These are phyloP conservation scores for Lutraria lutraria DNA, from an alignment of 2,888 invertebrate genomes.

Conservation along the genomic window DNA sequence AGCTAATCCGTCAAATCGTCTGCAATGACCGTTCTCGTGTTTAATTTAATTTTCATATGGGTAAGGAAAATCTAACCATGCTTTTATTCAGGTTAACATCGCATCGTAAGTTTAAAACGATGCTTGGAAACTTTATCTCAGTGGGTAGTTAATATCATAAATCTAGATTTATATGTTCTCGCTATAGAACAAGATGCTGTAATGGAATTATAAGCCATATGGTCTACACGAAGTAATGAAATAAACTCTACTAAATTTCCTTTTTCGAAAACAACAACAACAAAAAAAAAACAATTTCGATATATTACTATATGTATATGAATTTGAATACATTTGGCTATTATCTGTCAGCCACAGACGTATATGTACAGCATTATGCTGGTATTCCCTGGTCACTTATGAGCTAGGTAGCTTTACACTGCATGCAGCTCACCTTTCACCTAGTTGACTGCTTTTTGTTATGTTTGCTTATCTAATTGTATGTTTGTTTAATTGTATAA, in stretches of 20 bases:
- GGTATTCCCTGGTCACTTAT: background rate
- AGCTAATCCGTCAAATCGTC: background rate
- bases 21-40: background rate
- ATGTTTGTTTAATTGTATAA: slow-evolving; percentile 27
- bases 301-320: too few species aligned
- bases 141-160: background rate
- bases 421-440: background rate
- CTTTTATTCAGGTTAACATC: background rate
- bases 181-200: background rate
- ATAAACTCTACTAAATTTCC: background rate
- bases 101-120: background rate
- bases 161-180: background rate
- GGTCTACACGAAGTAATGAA: background rate
- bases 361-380: too few species aligned
- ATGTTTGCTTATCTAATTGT: slow-evolving; percentile 2
- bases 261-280: too few species aligned
- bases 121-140: background rate
- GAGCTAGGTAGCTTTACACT: background rate
- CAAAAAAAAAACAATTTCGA: too few species aligned
- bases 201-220: background rate
- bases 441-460: background rate
- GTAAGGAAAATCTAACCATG: background rate
- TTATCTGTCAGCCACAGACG: too few species aligned
- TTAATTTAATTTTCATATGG: background rate
- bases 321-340: too few species aligned